Base-by-base conservation (phyloP, 2,797 vertebrate genomes). In the Sebastolobus alascanus region DNA sequence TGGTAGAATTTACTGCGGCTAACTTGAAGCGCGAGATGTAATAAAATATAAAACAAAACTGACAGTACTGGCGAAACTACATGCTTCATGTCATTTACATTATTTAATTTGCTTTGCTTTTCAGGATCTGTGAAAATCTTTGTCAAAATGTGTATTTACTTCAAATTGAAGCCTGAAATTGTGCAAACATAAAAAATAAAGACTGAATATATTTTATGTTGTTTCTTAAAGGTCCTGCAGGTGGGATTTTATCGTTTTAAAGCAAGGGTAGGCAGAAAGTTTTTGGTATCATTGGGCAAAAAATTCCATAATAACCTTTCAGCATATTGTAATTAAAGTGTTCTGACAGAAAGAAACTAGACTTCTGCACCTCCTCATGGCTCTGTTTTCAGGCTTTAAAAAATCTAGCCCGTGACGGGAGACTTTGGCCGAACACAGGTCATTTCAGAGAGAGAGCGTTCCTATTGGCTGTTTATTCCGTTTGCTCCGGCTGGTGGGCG, bases 1-100 rank as follows among this genome's bases (percentile, higher is more conserved):
- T 88, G 73, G 60, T 80, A 27, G 59, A 77, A 84, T 82, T 89
- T 83, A 84, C 70, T 35, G 58, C 5, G 2, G 63, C 61, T 79
- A 79, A 83, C 58, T 77, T 69, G 73, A 84, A 67, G 60, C 5
- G 64, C 56, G 73, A 72, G 69, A 80, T 33, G 50, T 46, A 63
- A 40, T 73, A 22, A 38, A 72, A 35, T 25, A 35, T 65, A 59
- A 75, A 84, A 80, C 59, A 71, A 52, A 64, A 67, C 55, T 38
- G 87, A 79, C 79, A 74, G 13, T 2, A 7, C 4, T n/a, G 43
- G 29, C 46, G 31, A 68, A 82, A 79, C 64, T 20, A 68, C 63
- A 84, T 14, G 10, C 46, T 43, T 71, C 7, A 37, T 25, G 33
- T 27, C 11, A 61, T 83, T 76, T 63, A 20, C 18, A 0, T n/a